These are phyloP conservation scores for Phoxinus phoxinus DNA, from an alignment of 2,113 vertebrate genomes.

Conservation along the genomic window DNA sequence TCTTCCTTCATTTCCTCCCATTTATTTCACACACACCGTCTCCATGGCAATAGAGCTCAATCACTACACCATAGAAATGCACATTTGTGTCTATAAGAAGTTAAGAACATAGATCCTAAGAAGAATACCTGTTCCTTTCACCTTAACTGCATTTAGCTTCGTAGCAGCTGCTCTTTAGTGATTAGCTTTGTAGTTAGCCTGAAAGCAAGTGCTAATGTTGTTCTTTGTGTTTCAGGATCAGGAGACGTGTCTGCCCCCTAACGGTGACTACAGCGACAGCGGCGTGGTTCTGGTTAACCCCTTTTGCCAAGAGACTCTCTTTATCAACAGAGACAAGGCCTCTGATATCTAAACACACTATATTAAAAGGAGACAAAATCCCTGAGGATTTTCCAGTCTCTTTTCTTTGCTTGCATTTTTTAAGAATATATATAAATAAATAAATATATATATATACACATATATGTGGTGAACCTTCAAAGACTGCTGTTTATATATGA, in stretches of 20 bases:
- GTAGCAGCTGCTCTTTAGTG: constrained; percentile 13
- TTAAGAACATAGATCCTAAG: not conserved
- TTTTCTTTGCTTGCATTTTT: constrained; percentile 71
- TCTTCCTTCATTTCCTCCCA: constrained; percentile 28
- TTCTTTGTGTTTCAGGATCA: constrained; percentile 82
- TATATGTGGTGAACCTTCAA: constrained; percentile 90
- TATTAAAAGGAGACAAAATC: constrained; percentile 44
- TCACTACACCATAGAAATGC: not conserved
- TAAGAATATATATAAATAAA: constrained; percentile 84
- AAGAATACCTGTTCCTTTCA: not conserved
- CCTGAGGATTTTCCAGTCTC: constrained; percentile 70
- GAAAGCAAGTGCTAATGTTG: not conserved
- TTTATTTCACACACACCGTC: constrained; percentile 21
- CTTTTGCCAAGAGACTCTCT: constrained; percentile 96
- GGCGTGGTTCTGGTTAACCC: constrained; percentile 98
- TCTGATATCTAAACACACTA: constrained; percentile 83
- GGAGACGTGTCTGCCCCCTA: constrained; percentile 91
- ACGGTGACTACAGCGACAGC: constrained; percentile 91
- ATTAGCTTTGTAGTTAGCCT: not conserved
- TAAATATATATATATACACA: constrained; percentile 68
- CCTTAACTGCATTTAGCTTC: not conserved
- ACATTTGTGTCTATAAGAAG: not conserved
- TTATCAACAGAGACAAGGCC: constrained; percentile 90
- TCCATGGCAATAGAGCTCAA: constrained; percentile 1
- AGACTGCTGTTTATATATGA: constrained; percentile 88